A percentile compares a stretch with the other conserved stretches of the same genome.
These are phyloP conservation scores for Halesus radiatus DNA, from an alignment of 1,140 invertebrate genomes.

Conservation along the genomic window DNA sequence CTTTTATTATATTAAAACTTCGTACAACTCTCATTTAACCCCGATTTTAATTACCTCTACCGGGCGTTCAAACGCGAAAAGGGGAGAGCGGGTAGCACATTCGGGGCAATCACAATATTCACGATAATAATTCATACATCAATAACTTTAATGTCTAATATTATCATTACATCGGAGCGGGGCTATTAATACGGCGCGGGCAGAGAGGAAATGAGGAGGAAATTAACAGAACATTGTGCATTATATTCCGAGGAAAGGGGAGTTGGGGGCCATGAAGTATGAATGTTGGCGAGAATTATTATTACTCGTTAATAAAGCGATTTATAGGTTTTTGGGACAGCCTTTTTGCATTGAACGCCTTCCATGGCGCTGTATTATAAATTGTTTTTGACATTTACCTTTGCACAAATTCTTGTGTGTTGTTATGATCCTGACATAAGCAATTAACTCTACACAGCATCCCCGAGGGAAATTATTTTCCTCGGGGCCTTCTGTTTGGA, in stretches of 20 bases:
- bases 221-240: constrained; percentile 46
- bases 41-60: background rate
- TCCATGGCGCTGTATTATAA: no score
- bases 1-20: background rate
- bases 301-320: no score
- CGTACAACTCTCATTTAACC: background rate
- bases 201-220: constrained; percentile 45
- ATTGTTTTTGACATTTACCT: no score
- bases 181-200: constrained; percentile 35
- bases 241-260: constrained; percentile 23
- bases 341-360: no score
- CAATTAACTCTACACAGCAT: no score
- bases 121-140: constrained; percentile 42
- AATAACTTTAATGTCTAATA: constrained; percentile 43
- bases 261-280: background rate
- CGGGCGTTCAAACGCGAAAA: background rate
- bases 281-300: no score
- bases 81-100: background rate
- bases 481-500: no score
- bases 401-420: no score
- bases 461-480: no score
- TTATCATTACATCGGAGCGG: constrained; percentile 38
- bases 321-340: no score
- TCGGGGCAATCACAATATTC: background rate
- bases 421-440: no score